Percentiles rank a stretch among this genome's conserved stretches.
Evolutionary conservation across 2,888 invertebrate species (phyloP).

Genomic region (Hedya salicella): DNA sequence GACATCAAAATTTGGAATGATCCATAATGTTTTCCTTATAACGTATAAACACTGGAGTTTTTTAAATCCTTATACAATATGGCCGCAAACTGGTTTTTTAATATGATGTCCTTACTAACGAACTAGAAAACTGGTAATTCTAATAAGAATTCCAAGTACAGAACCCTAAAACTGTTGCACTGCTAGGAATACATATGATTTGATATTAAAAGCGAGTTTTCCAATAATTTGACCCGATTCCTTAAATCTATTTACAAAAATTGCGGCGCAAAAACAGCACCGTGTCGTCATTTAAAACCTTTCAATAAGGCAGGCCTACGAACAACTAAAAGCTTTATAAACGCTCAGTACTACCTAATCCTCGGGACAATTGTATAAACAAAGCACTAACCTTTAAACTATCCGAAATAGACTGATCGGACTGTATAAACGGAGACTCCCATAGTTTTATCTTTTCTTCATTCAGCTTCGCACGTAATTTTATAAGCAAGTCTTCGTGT

Average conservation of each 20-base stretch:
- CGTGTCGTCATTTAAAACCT: neutral
- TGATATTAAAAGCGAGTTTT: too few relatives aligned
- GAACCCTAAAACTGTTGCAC: too few relatives aligned
- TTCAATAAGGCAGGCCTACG: neutral
- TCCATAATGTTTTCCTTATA: too few relatives aligned
- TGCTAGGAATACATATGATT: too few relatives aligned
- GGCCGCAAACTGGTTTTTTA: too few relatives aligned
- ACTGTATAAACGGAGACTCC: slow-evolving; percentile 88
- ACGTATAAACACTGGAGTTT: too few relatives aligned
- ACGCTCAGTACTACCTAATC: neutral
- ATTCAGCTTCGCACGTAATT: slow-evolving; percentile 88
- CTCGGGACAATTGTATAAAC: slow-evolving; percentile 36
- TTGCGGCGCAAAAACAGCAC: slow-evolving; percentile 1
- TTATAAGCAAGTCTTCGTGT: slow-evolving; percentile 87
- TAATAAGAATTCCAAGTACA: too few relatives aligned
- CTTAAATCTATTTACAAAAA: neutral
- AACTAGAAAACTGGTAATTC: too few relatives aligned
- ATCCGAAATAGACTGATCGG: slow-evolving; percentile 66
- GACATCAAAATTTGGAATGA: too few relatives aligned
- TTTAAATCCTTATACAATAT: too few relatives aligned
- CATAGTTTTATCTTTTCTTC: slow-evolving; percentile 89
- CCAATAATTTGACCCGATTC: too few relatives aligned
- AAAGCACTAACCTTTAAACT: slow-evolving; percentile 74
- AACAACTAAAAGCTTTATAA: neutral
- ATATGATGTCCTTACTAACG: too few relatives aligned